These are phyloP conservation scores for Protobothrops flavoviridis DNA, from an alignment of 2,113 vertebrate species.

Conservation along the genomic window DNA sequence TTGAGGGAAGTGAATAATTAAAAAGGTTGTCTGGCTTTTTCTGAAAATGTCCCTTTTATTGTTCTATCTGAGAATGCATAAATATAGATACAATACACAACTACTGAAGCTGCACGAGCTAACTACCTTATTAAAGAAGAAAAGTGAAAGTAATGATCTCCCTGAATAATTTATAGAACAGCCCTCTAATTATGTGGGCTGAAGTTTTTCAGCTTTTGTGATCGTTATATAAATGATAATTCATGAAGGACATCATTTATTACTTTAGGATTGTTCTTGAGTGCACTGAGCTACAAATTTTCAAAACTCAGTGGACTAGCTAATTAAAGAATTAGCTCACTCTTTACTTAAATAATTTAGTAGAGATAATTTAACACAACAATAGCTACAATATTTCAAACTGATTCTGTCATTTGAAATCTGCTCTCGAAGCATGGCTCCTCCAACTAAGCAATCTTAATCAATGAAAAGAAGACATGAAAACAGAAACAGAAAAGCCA, in stretches of 20 bases:
- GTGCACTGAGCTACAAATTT: not conserved
- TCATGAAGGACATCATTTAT: conserved; percentile 23
- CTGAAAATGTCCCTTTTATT: not conserved
- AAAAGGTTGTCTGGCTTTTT: not conserved
- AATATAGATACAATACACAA: not conserved
- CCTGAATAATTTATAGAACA: not conserved
- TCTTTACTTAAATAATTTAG: conserved; percentile 26
- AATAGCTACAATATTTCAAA: not conserved
- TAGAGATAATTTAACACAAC: conserved; percentile 32
- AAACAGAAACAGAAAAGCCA: not conserved
- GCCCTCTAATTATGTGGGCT: conserved; percentile 5
- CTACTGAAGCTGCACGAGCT: not conserved
- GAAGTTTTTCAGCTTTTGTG: not conserved
- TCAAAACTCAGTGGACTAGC: conserved; percentile 12
- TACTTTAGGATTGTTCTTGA: not conserved
- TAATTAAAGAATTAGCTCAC: conserved; percentile 22
- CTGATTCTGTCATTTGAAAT: not conserved
- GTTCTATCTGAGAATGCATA: not conserved
- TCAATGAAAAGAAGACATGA: not conserved
- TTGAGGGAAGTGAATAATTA: not conserved
- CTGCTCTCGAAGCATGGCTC: conserved; percentile 9
- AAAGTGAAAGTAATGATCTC: conserved; percentile 11
- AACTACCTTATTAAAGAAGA: not conserved
- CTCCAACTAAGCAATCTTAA: conserved; percentile 17
- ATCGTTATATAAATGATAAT: not conserved